Evolutionary conservation across 2,888 invertebrate species (phyloP), one percentile per base, ranked within the genome.

Genomic region (Drosophila ezoana): DNA sequence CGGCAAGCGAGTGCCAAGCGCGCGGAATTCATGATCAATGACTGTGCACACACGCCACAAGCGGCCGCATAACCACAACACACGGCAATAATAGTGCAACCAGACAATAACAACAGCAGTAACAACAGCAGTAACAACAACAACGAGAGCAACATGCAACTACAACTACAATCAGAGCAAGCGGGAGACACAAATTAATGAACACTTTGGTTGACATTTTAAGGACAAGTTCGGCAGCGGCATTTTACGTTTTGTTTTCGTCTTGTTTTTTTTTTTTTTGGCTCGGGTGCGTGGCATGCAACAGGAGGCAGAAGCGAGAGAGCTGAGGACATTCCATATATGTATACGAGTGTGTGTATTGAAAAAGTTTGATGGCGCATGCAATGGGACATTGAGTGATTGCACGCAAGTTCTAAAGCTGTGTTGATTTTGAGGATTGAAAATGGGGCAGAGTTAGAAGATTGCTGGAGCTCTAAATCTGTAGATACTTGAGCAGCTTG

Each of bases 21-120:
- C 81, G 67, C 86, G 85, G 85, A 87, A 86, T 86, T 87, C 88
- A 86, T 86, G 85, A 86, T 87, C 85, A 86, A 86, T 86, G 88
- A 86, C 83, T 87, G 76, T 81, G 81, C 81, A 74, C 80, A 78
- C 79, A 77, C 75, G 82, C 79, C 84, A 68, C 79, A 81, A 74
- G 78, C 65, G 59, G 58, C 56, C 59, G 37, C 59, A 63, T 18
- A 47, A 41, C 37, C 43, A 58, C 64, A 54, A 48, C 47, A 54
- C 28, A 53, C 61, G 33, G 62, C 76, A 79, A 79, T 79, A 76
- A 79, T 79, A 79, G 75, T 79, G 76, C 66, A 75, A 77, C 76
- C 61, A 76, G 76, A 69, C 72, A 72, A 59, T 54, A 66, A 77
- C 73, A 73, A 66, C 72, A 60, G 47, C 74, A 69, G 51, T 66